phyloP scores from a whole-genome alignment of 2,797 vertebrate genomes.

The Ambastaia sidthimunki region DNA sequence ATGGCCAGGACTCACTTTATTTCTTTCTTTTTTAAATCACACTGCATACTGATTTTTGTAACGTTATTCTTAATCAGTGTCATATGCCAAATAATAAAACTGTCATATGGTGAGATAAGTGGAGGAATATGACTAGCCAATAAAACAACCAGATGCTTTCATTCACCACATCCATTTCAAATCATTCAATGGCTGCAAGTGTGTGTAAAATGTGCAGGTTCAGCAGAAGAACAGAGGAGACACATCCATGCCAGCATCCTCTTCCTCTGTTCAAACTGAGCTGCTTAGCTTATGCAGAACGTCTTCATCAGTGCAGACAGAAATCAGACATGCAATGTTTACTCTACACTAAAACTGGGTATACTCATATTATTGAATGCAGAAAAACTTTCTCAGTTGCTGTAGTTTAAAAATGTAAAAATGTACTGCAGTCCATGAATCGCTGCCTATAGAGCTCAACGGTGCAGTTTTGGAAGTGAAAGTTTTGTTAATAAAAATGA shows the following conservation, averaged over 20 bases:
- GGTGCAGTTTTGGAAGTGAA: too few species aligned
- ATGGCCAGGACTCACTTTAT: not conserved
- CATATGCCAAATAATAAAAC: too few species aligned
- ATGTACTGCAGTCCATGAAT: too few species aligned
- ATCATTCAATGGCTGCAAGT: not conserved
- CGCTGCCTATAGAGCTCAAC: too few species aligned
- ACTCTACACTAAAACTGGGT: not conserved
- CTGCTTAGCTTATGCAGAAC: too few species aligned
- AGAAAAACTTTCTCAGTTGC: too few species aligned
- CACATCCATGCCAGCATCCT: slow-evolving; percentile 14
- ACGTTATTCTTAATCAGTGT: too few species aligned
- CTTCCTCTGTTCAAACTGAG: not conserved
- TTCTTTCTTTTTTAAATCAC: not conserved
- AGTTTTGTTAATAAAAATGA: too few species aligned
- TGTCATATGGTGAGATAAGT: not conserved
- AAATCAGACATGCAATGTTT: not conserved
- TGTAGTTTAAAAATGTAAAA: too few species aligned
- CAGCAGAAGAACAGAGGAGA: slow-evolving; percentile 25
- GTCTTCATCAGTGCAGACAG: not conserved
- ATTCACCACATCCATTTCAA: slow-evolving; percentile 12
- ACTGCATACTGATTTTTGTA: too few species aligned
- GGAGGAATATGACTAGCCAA: not conserved
- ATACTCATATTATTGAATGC: not conserved
- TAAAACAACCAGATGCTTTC: slow-evolving; percentile 4
- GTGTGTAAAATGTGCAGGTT: slow-evolving; percentile 8